Base-by-base conservation (phyloP, 1,140 invertebrate species). In the Chlorops oryzae region DNA sequence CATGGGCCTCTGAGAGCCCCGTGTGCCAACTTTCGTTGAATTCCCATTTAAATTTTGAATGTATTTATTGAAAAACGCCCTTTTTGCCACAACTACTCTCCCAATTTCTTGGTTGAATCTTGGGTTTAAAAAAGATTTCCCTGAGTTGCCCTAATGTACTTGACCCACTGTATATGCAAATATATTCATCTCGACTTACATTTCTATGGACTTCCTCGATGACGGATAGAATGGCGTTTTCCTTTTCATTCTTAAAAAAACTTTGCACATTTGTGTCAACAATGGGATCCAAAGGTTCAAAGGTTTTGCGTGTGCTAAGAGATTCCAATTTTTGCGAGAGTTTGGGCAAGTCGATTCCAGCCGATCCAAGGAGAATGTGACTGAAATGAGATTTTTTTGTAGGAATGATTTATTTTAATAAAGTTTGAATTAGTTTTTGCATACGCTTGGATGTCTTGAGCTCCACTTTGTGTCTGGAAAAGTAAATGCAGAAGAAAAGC, bases 371-470 rank as follows among this genome's bases (percentile, higher is more conserved):
- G 25, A 98, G 73, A n/a, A 96, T 81, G 59, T 95, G 89, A 1
- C 91, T 94, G 66, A 21, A 22, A 51, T 17, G 9, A 27, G 17
- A 28, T 2, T 38, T 35, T 17, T 15, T 23, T 28, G 27, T 18
- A 27, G 47, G 13, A 32, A 22, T 5, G 20, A 13, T 9, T 0
- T 10, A 13, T n/a, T 17, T 23, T 23, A 27, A 24, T 15, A n/a
- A 28, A 5, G 9, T 2, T 38, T 6, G 6, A 22, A 45, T 28
- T 10, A 25, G 6, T 23, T 9, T 17, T n/a, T 15, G 77, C 85
- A 83, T 81, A 96, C 91, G 92, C 93, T 78, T 95, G 90, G 55
- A 92, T 87, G 75, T 95, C 91, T 58, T 90, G 88, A 22, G 86
- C 81, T 27, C 86, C 84, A 45, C 85, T 84, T 67, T 88, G 87